Conservation (phyloP, 2,113 vertebrate species). For the Butorides virescens region DNA sequence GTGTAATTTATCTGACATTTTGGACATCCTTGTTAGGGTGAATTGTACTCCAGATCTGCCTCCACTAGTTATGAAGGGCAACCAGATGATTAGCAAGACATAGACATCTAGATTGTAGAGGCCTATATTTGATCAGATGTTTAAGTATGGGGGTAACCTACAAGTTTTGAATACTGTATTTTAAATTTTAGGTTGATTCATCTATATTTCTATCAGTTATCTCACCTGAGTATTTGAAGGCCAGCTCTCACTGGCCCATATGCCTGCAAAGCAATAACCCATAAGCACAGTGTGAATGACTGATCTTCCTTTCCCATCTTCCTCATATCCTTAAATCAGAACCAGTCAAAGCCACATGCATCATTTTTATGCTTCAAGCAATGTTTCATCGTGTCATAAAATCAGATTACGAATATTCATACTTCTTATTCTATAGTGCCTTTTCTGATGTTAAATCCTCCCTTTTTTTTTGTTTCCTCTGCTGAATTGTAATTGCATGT, state of each 20-base stretch:
- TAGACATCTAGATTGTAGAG: not conserved
- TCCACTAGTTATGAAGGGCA: not conserved
- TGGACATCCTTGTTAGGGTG: not conserved
- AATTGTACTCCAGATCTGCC: not conserved
- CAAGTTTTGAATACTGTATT: not conserved
- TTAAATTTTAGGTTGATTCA: not conserved
- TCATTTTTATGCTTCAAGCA: not conserved
- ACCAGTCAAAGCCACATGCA: not conserved
- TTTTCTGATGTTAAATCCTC: not conserved
- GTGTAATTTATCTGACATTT: not conserved
- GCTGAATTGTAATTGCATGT: not conserved
- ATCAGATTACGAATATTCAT: not conserved
- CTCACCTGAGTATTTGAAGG: not conserved
- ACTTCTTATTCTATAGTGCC: not conserved
- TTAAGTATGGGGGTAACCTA: not conserved
- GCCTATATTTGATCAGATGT: not conserved
- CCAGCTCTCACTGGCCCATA: not conserved
- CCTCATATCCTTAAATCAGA: not conserved
- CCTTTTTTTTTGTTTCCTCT: not conserved
- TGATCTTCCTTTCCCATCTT: not conserved
- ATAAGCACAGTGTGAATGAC: not conserved
- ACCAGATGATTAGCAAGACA: not conserved
- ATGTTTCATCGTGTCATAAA: not conserved
- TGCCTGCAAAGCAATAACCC: not conserved
- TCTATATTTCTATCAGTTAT: not conserved